A percentile compares a stretch with the other conserved stretches of the same genome.
These are phyloP conservation scores for Smutsia gigantea DNA, from an alignment of 2,797 vertebrate species.

Conservation along the genomic window DNA sequence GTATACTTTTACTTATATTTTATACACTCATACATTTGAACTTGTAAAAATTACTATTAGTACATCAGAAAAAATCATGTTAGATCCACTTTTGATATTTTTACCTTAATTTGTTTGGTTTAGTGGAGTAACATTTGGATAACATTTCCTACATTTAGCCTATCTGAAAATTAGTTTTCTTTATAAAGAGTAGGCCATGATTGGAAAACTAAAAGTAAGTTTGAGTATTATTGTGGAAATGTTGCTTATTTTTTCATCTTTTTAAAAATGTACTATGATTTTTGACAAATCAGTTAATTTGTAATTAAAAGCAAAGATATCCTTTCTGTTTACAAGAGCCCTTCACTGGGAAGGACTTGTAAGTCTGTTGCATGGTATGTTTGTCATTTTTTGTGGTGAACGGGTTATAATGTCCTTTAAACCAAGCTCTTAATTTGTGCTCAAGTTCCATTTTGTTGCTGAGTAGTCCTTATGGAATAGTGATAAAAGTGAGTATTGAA, in stretches of 20 bases:
- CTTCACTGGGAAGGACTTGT: slow-evolving; percentile 33
- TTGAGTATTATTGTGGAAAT: slow-evolving; percentile 28
- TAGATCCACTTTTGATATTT: slow-evolving; percentile 38
- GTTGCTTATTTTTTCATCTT: background rate
- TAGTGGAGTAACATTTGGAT: slow-evolving; percentile 27
- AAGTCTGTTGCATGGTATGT: background rate
- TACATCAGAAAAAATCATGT: slow-evolving; percentile 19
- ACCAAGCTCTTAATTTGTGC: background rate
- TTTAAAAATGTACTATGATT: slow-evolving; percentile 23
- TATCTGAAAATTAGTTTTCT: slow-evolving; percentile 54
- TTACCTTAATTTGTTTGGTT: slow-evolving; percentile 38
- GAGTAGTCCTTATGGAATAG: background rate
- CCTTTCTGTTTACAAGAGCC: background rate
- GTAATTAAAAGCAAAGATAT: slow-evolving; percentile 4
- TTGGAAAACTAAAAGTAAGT: slow-evolving; percentile 30
- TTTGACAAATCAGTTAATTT: slow-evolving; percentile 16
- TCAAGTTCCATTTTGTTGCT: slow-evolving; percentile 49
- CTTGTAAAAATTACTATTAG: slow-evolving; percentile 9
- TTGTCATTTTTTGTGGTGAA: slow-evolving; percentile 31
- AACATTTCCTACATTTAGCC: background rate
- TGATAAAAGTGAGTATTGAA: slow-evolving; percentile 23
- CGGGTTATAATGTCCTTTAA: slow-evolving; percentile 20
- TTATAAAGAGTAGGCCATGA: slow-evolving; percentile 17
- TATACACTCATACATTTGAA: slow-evolving; percentile 6
- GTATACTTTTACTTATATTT: background rate